These are phyloP conservation scores for Psylliodes chrysocephalus DNA, from an alignment of 2,888 invertebrate genomes.

Conservation along the genomic window DNA sequence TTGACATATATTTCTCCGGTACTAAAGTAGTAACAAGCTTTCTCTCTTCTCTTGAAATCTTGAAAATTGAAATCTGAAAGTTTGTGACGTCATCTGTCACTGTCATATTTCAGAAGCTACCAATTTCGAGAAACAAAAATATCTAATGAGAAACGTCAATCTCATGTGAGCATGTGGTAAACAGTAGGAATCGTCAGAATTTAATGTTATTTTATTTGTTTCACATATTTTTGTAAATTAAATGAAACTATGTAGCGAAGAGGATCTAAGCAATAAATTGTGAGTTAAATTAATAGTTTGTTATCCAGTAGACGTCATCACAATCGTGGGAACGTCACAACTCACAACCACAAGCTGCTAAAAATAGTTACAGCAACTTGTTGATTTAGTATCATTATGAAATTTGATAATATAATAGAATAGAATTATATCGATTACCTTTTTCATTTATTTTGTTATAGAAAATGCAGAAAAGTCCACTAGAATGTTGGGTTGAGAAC, in stretches of 20 bases:
- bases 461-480: constrained; percentile 70
- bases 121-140: background rate
- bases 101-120: background rate
- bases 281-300: background rate
- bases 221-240: background rate
- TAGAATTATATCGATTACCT: constrained; percentile 5
- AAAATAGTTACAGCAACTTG: constrained; percentile 36
- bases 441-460: constrained; percentile 5
- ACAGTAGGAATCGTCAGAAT: too few species aligned
- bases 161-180: background rate
- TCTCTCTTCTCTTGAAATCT: too few species aligned
- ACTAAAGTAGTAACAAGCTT: constrained; percentile 51
- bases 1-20: constrained; percentile 38
- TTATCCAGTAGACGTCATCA: constrained; percentile 19
- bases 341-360: too few species aligned
- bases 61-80: constrained; percentile 24
- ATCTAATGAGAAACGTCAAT: background rate
- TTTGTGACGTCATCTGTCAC: constrained; percentile 41
- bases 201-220: background rate
- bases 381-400: constrained; percentile 24
- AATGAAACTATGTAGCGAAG: background rate
- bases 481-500: constrained; percentile 82
- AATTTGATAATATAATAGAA: constrained; percentile 10
- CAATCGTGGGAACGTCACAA: constrained; percentile 13
- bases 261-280: background rate